phyloP scores from a whole-genome alignment of 2,797 vertebrate genomes.

The Eupleurogrammus muticus region DNA sequence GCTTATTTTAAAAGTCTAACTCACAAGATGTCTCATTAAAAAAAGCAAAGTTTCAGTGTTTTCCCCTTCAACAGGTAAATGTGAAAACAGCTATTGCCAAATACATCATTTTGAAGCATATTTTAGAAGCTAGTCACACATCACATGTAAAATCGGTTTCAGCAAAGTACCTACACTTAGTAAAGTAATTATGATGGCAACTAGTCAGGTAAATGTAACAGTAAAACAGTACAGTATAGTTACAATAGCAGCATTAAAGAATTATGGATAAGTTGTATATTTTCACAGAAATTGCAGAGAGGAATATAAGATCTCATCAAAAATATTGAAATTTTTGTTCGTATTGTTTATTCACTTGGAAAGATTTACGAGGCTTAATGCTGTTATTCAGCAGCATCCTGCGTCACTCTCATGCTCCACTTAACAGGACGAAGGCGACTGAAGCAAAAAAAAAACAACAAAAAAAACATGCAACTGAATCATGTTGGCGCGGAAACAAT shows the following conservation, averaged over 20 bases:
- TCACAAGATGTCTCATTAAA: too few relatives aligned
- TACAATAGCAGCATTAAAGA: too few relatives aligned
- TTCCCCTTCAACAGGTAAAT: too few relatives aligned
- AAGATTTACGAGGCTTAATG: conserved; percentile 1
- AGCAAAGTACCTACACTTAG: neutral
- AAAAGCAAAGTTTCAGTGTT: too few relatives aligned
- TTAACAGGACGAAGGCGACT: neutral
- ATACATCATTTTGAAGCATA: too few relatives aligned
- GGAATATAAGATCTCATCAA: neutral
- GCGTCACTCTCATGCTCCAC: neutral
- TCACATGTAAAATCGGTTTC: neutral
- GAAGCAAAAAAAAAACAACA: neutral
- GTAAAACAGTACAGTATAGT: neutral
- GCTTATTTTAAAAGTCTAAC: too few relatives aligned
- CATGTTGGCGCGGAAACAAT: neutral
- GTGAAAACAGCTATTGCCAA: too few relatives aligned
- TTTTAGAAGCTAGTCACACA: neutral
- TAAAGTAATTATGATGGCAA: too few relatives aligned
- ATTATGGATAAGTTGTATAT: neutral
- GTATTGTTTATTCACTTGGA: neutral
- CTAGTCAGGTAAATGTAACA: too few relatives aligned
- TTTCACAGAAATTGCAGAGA: neutral
- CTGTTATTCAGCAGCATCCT: neutral
- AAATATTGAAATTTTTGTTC: too few relatives aligned
- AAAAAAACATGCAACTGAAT: neutral